Evolutionary conservation across 1,140 invertebrate species (phyloP).

Genomic region (Paracyclopina nana): DNA sequence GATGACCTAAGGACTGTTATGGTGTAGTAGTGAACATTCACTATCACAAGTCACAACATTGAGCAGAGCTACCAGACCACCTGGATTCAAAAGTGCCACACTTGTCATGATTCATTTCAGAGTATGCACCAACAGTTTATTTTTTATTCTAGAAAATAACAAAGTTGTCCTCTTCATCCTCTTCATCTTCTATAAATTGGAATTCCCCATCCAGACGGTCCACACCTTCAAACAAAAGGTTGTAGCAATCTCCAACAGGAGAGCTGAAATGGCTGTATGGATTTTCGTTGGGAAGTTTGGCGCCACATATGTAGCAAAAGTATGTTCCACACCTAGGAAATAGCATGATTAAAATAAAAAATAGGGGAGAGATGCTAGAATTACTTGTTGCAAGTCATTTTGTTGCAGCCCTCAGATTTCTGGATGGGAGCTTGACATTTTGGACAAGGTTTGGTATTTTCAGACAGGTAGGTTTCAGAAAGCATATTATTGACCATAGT

Average conservation of each 20-base stretch:
- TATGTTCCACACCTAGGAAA: neutral
- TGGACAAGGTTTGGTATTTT: neutral
- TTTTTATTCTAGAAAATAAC: no score
- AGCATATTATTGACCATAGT: neutral
- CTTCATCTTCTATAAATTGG: no score
- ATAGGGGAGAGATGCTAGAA: neutral
- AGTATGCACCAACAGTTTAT: no score
- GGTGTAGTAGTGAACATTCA: no score
- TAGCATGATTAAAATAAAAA: neutral
- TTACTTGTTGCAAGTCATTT: conserved; percentile 2
- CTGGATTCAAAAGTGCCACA: no score
- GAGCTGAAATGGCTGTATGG: neutral
- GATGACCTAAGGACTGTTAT: no score
- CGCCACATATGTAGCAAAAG: neutral
- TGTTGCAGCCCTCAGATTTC: neutral
- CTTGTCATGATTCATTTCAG: no score
- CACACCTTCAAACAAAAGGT: neutral
- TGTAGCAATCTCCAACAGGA: neutral
- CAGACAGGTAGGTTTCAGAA: neutral
- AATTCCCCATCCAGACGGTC: no score
- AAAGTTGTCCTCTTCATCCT: no score
- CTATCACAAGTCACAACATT: no score
- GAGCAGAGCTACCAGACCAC: no score
- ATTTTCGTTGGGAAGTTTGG: neutral
- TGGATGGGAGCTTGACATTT: conserved; percentile 1